Evolutionary conservation across 2,888 invertebrate genomes (phyloP).

Genomic region (Calameuta pallipes): DNA sequence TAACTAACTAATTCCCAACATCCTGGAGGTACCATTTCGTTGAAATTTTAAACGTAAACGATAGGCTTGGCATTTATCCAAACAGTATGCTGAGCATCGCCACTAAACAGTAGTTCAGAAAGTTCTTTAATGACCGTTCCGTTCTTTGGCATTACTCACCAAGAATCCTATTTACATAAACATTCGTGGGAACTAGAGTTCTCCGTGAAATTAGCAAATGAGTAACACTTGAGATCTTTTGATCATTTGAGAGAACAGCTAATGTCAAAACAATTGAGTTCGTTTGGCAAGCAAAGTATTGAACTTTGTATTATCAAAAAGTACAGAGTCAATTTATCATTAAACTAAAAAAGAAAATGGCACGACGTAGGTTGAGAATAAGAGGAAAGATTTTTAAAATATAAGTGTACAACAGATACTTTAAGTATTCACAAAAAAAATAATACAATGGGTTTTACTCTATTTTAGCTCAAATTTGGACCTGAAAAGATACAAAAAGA

Average conservation of each 20-base stretch:
- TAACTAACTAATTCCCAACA: background rate
- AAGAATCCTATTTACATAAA: background rate
- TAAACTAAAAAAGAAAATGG: no score
- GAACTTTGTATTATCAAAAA: no score
- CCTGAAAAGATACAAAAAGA: constrained; percentile 68
- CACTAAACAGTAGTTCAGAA: background rate
- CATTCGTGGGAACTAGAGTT: background rate
- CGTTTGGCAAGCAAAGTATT: no score
- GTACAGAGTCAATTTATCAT: no score
- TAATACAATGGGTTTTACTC: background rate
- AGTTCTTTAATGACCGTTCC: background rate
- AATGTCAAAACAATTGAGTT: no score
- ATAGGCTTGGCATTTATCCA: background rate
- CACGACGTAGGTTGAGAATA: no score
- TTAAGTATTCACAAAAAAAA: background rate
- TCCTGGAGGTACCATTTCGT: background rate
- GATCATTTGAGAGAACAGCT: no score
- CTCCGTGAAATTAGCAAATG: background rate
- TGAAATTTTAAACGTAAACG: background rate
- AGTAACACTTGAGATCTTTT: background rate
- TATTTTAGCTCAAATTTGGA: constrained; percentile 67
- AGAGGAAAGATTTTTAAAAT: background rate
- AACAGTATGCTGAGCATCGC: background rate
- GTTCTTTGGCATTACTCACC: background rate
- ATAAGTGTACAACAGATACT: background rate